Percentiles rank a stretch among this genome's conserved stretches.
phyloP scores from a whole-genome alignment of 2,888 invertebrate species.

The Dioctria rufipes region DNA sequence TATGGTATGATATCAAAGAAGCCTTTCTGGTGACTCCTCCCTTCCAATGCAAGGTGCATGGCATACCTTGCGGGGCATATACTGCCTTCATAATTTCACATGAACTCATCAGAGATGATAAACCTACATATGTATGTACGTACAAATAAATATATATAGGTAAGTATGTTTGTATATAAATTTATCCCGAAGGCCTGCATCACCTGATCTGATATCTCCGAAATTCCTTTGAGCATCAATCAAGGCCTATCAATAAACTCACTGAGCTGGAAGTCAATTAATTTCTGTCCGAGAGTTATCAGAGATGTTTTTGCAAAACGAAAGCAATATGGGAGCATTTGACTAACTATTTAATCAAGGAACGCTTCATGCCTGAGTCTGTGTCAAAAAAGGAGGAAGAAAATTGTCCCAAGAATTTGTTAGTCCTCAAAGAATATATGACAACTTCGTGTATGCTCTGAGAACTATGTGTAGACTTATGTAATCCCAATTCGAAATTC shows the following conservation, averaged over 20 bases:
- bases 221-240: slow-evolving; percentile 56
- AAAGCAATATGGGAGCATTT: neutral
- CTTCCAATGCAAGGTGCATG: slow-evolving; percentile 21
- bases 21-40: neutral
- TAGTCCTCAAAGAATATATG: neutral
- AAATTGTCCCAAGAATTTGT: neutral
- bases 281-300: slow-evolving; percentile 54
- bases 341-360: neutral
- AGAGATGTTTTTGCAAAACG: slow-evolving; percentile 34
- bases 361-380: slow-evolving; percentile 15
- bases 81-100: neutral
- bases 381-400: neutral
- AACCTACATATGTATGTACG: neutral
- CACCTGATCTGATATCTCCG: slow-evolving; percentile 42
- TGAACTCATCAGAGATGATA: neutral
- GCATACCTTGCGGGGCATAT: slow-evolving; percentile 28
- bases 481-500: slow-evolving; percentile 3
- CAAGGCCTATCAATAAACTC: slow-evolving; percentile 58
- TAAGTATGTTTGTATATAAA: neutral
- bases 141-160: too few relatives aligned
- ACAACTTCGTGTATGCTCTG: slow-evolving; percentile 3
- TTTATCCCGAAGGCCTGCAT: slow-evolving; percentile 2
- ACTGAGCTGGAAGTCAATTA: slow-evolving; percentile 57
- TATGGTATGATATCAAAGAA: slow-evolving; percentile 14
- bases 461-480: neutral